Evolutionary conservation across 2,888 invertebrate species (phyloP), one percentile per base, ranked within the genome.

Genomic region (Archaeoteleia sp.): DNA sequence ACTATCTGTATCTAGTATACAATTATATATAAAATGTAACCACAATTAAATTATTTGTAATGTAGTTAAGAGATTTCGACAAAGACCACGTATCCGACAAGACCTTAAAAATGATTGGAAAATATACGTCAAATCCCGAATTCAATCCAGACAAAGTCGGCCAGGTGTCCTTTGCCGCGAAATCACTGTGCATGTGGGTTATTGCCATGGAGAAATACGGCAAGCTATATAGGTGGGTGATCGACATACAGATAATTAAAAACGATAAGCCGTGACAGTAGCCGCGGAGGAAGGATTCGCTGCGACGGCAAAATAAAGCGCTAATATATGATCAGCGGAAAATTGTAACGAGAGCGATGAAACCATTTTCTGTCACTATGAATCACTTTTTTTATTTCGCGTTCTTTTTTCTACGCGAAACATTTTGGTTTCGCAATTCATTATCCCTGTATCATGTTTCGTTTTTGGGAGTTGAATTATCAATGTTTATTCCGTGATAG

Each of bases 191-290:
- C 81, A 90, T 94, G 80, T 96, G 96, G 96, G 95, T 95, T 10
- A 88, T 94, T 62, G 96, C 96, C 1, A 96, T 96, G 83, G 95
- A 96, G 84, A 92, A 95, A 81, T 96, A 96, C 80, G 95, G 93
- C 1, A 93, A 94, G 86, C 92, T 96, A 34, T 96, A 91, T 88
- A 92, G 91, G 92, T 93, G 80, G 87, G 87, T 58, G 57, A 65
- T 65, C 65, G 57, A 57, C 51, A 46, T 9, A 23, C 51, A 23
- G 65, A 65, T 63, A 66, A 66, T 66, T 58, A 66, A 66, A 66
- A 66, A 58, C 66, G 58, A 66, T 60, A 65, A 65, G 65, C 65
- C 45, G 45, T 37, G 23, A 49, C 45, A 10, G 7, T 35, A 25
- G 32, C 9, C 32, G 43, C 35, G 10, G 25, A 58, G 53, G 58